These are phyloP conservation scores for Halcyon leucocephala DNA, from an alignment of 2,797 vertebrate genomes.

Conservation along the genomic window DNA sequence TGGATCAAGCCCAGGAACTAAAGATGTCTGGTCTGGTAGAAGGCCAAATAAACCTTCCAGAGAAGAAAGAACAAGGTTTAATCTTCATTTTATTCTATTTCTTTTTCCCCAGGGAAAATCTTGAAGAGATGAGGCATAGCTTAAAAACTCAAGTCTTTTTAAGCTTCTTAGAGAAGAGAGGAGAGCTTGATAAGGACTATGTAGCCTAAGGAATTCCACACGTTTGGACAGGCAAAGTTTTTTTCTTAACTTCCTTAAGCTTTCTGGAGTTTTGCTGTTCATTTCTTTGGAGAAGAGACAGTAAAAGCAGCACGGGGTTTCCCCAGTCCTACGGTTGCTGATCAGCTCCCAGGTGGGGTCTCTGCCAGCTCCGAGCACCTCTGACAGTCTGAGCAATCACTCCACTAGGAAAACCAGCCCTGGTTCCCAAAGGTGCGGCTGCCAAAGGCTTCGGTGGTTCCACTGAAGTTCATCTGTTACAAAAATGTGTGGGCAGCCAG, in stretches of 20 bases:
- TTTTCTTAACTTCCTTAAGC: not conserved
- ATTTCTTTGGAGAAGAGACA: not conserved
- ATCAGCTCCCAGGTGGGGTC: not conserved
- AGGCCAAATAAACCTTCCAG: slow-evolving; percentile 48
- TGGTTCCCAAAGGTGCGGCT: rapidly evolving
- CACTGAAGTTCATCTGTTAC: not conserved
- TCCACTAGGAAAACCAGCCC: not conserved
- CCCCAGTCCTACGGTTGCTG: not conserved
- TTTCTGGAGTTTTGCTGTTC: not conserved
- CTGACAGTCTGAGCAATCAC: not conserved
- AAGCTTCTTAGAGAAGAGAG: not conserved
- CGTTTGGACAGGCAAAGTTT: slow-evolving; percentile 7
- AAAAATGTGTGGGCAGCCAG: not conserved
- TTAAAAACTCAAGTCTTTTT: slow-evolving; percentile 17
- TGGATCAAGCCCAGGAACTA: slow-evolving; percentile 17
- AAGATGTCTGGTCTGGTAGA: slow-evolving; percentile 51
- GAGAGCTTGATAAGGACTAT: not conserved
- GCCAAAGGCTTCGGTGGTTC: not conserved
- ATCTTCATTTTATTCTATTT: slow-evolving; percentile 12
- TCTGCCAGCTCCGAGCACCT: not conserved
- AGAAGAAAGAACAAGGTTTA: slow-evolving; percentile 19
- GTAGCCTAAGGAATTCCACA: not conserved
- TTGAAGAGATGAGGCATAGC: slow-evolving; percentile 19
- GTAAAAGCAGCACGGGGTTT: not conserved
- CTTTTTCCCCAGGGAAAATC: slow-evolving; percentile 11